These are phyloP conservation scores for Erethizon dorsatum DNA, from an alignment of 2,797 vertebrate species.

Conservation along the genomic window DNA sequence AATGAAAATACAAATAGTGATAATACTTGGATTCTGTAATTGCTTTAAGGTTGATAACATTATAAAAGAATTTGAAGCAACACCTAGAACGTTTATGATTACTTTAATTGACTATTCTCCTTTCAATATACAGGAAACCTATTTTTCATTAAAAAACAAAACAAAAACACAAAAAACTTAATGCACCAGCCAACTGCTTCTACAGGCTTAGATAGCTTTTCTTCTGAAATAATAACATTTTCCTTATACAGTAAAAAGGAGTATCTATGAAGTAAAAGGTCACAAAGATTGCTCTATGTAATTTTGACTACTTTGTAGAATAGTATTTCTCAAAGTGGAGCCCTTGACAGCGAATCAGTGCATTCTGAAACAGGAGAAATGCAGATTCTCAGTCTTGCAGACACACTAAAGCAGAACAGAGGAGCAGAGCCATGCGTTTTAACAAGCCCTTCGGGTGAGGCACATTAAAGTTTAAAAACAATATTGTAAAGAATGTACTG, in stretches of 20 bases:
- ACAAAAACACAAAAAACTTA: constrained; percentile 11
- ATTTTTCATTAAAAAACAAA: constrained; percentile 46
- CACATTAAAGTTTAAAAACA: background rate
- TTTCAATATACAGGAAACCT: constrained; percentile 17
- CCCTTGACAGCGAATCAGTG: background rate
- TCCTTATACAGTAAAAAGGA: constrained; percentile 48
- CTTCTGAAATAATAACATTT: constrained; percentile 44
- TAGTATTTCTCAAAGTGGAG: background rate
- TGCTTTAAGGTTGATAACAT: constrained; percentile 41
- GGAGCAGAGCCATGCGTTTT: background rate
- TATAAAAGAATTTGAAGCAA: constrained; percentile 48
- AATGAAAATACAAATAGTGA: constrained; percentile 38
- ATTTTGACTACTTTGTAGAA: background rate
- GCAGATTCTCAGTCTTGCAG: background rate
- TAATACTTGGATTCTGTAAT: constrained; percentile 5
- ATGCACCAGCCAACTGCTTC: constrained; percentile 46
- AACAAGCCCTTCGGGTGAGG: background rate
- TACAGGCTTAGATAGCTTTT: background rate
- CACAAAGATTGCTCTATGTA: background rate
- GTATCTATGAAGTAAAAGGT: background rate
- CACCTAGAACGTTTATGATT: background rate
- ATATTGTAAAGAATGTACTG: background rate
- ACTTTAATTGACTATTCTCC: constrained; percentile 60
- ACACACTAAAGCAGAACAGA: background rate
- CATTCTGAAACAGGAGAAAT: background rate